Base-by-base conservation (phyloP, 2,113 vertebrate genomes). In the Piaya cayana region DNA sequence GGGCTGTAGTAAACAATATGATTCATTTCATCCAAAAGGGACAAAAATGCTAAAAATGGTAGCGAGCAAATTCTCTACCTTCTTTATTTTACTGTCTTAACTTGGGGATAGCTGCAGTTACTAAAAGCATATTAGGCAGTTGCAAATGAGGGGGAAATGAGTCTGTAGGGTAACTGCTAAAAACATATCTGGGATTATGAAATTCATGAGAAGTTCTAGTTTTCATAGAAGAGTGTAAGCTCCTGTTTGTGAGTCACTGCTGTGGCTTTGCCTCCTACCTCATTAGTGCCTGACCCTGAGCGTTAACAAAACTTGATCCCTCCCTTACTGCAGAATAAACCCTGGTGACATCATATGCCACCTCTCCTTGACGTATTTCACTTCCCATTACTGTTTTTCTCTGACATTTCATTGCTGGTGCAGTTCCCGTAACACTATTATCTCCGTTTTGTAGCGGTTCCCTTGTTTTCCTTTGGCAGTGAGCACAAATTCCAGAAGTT, bases 201-300 rank as follows among this genome's bases (percentile, higher is more conserved):
- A 93, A 89, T 89, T 50, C 14, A 1, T 91, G 70, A 75, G 69
- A 91, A 36, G 32, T 89, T 85, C 64, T 25, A 56, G 62, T 90
- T 81, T 90, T 80, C 59, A 53, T 7, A 39, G 88, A 52, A 84
- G 36, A 81, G 45, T 58, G 55, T 90, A 81, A 67, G 65, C 92
- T 90, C 62, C 80, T 92, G 71, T 64, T 84, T 86, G 20, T 88
- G 82, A 92, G 60, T 86, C 82, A 88, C 65, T 92, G 86, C 49
- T 86, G 76, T 90, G 78, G 88, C 86, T 95, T 92, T 78, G 53
- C 75, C 76, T 78, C 90, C 90, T 83, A 74, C 72, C 85, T 92
- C 92, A 74, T 86, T 83, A 88, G 49, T 86, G 80, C 80, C 82
- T 95, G 85, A 93, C 90, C 93, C 93, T 74, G 59, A 82, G 75